These are phyloP conservation scores for Rhinatrema bivittatum DNA, from an alignment of 2,797 vertebrate species.

Conservation along the genomic window DNA sequence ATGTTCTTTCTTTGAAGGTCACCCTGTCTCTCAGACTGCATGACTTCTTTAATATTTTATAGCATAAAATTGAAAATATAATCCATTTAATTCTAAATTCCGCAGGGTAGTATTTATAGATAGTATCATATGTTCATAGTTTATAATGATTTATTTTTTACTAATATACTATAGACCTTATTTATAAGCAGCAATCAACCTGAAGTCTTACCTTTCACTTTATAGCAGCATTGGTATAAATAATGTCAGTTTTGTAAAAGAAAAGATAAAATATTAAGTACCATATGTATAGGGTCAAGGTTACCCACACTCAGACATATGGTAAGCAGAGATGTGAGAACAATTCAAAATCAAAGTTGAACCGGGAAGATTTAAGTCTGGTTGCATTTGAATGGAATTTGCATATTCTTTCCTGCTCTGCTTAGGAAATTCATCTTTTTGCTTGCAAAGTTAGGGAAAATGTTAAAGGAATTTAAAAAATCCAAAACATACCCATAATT, in stretches of 20 bases:
- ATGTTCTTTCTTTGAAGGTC: slow-evolving; percentile 56
- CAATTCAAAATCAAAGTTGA: no score
- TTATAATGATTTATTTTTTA: background rate
- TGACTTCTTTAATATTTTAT: slow-evolving; percentile 65
- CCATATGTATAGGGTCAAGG: no score
- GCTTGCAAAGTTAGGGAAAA: no score
- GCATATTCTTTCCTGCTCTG: no score
- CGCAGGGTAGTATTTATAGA: slow-evolving; percentile 13
- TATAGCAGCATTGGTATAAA: background rate
- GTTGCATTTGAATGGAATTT: no score
- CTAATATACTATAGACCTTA: background rate
- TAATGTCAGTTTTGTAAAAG: background rate
- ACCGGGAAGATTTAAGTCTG: no score
- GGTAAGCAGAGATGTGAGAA: no score
- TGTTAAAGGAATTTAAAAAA: no score
- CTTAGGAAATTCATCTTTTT: no score
- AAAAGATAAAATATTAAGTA: no score
- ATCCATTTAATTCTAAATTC: slow-evolving; percentile 49
- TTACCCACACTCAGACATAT: no score
- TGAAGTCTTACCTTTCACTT: background rate
- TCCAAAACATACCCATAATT: no score
- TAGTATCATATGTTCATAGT: background rate
- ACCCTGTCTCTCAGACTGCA: slow-evolving; percentile 38
- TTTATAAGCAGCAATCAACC: background rate
- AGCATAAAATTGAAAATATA: slow-evolving; percentile 58